Evolutionary conservation across 2,797 vertebrate species (phyloP).

Genomic region (Trachurus trachurus): DNA sequence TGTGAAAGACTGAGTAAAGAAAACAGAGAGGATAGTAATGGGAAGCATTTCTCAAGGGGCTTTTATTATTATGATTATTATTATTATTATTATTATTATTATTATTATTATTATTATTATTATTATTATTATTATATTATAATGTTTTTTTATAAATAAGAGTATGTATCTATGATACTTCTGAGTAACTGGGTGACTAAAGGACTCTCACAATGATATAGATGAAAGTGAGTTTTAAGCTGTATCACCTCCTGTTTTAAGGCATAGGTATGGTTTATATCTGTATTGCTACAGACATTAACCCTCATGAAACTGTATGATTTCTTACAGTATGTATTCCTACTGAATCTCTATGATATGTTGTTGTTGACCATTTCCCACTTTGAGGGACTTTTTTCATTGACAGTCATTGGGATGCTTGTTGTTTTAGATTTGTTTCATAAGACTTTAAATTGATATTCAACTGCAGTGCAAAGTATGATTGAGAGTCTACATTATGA

Average conservation of each 20-base stretch:
- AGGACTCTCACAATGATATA: conserved; percentile 1
- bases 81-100: too few species aligned
- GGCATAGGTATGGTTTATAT: conserved; percentile 15
- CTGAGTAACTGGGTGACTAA: conserved; percentile 27
- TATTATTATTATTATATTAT: too few species aligned
- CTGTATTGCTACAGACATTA: background rate
- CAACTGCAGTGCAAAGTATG: background rate
- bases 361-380: conserved; percentile 42
- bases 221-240: conserved; percentile 19
- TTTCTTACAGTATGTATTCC: background rate
- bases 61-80: background rate
- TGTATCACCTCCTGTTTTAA: conserved; percentile 6
- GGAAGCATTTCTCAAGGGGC: background rate
- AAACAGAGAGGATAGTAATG: background rate
- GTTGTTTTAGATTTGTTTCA: background rate
- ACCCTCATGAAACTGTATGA: background rate
- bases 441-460: background rate
- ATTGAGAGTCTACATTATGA: background rate
- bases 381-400: conserved; percentile 10
- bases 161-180: conserved; percentile 81
- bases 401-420: background rate
- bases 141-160: conserved; percentile 50
- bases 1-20: conserved; percentile 52
- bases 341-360: conserved; percentile 15
- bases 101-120: too few species aligned